Evolutionary conservation across 1,140 invertebrate species (phyloP).

Genomic region (Platyura marginata): DNA sequence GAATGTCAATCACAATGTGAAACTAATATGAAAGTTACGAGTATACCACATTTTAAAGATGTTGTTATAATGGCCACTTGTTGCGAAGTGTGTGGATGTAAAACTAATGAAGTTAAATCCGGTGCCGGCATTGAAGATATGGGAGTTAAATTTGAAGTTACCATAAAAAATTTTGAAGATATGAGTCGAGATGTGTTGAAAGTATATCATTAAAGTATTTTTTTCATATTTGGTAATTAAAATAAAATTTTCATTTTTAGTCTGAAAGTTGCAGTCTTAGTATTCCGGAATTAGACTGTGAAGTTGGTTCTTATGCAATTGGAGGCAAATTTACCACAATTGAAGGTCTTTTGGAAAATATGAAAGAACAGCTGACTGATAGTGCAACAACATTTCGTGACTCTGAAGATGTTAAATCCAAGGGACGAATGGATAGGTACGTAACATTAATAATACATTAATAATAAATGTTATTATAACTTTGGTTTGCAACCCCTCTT

Average conservation of each 20-base stretch:
- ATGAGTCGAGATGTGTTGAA: constrained; percentile 87
- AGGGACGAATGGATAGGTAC: constrained; percentile 29
- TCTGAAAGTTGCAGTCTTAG: constrained; percentile 79
- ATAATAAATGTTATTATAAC: too few relatives aligned
- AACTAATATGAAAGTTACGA: constrained; percentile 94
- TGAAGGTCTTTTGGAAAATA: constrained; percentile 60
- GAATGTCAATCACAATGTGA: constrained; percentile 62
- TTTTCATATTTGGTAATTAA: too few relatives aligned
- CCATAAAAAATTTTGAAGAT: constrained; percentile 54
- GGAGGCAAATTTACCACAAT: constrained; percentile 90
- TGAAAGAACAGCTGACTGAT: constrained; percentile 44
- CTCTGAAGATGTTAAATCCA: constrained; percentile 35
- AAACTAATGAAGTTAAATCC: constrained; percentile 91
- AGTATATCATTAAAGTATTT: too few relatives aligned
- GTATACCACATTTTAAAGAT: constrained; percentile 94
- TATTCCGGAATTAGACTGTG: constrained; percentile 83
- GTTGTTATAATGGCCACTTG: constrained; percentile 92
- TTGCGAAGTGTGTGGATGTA: constrained; percentile 79
- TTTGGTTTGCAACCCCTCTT: too few relatives aligned
- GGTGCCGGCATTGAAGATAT: constrained; percentile 74
- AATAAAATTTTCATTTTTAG: constrained; percentile 21
- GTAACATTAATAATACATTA: too few relatives aligned
- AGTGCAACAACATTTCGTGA: constrained; percentile 60
- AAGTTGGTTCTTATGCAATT: constrained; percentile 66
- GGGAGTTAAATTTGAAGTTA: constrained; percentile 63